Conservation (phyloP, 2,113 vertebrate species). For the Lophius piscatorius region DNA sequence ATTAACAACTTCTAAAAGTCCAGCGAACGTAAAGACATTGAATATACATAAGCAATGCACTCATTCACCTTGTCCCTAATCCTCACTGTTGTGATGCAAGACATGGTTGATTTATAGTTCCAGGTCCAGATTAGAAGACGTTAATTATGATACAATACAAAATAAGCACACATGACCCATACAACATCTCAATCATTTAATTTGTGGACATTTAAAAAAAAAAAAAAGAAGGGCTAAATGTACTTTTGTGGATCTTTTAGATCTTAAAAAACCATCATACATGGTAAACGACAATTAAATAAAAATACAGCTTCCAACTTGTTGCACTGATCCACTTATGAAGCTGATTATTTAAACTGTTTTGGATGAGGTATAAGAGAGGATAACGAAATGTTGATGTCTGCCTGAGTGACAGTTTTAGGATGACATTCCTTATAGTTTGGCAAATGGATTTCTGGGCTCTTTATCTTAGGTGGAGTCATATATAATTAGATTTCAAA, state of each 20-base stretch:
- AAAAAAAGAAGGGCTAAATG: too few species aligned
- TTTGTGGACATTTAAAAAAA: not conserved
- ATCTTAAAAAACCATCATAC: not conserved
- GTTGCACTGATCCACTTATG: too few species aligned
- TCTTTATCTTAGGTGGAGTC: too few species aligned
- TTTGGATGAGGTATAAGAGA: too few species aligned
- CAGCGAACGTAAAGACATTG: slow-evolving; percentile 40
- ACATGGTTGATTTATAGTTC: not conserved
- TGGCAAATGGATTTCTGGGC: too few species aligned
- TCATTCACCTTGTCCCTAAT: too few species aligned
- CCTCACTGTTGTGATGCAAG: not conserved
- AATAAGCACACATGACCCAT: not conserved
- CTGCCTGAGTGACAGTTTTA: too few species aligned
- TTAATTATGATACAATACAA: not conserved
- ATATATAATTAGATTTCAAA: too few species aligned
- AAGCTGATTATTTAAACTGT: not conserved
- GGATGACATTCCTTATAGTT: too few species aligned
- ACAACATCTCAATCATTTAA: not conserved
- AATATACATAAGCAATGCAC: slow-evolving; percentile 53
- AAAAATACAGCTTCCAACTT: not conserved
- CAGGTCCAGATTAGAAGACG: not conserved
- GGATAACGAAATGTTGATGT: too few species aligned
- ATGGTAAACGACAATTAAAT: not conserved
- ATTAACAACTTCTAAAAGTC: slow-evolving; percentile 47
- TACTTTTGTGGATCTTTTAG: too few species aligned